Evolutionary conservation across 2,888 invertebrate genomes (phyloP), one percentile per base, ranked within the genome.

Genomic region (Epistrophe eligans): DNA sequence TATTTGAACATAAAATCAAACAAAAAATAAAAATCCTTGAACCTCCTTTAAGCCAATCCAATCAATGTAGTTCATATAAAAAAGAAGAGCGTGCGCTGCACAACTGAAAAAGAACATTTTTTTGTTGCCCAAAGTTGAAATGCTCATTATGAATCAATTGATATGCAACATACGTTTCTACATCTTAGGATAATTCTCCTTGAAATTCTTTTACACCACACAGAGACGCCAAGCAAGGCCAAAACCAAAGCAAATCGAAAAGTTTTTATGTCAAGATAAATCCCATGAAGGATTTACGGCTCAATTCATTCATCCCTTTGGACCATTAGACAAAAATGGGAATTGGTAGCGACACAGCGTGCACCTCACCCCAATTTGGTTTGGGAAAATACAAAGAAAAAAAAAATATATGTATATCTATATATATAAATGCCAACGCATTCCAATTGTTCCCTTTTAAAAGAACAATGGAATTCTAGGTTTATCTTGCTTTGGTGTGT

Each of bases 211-310:
- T 71, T 15, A 67, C 79, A 74, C 62, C 17, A 38, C 66, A 38
- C 66, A 2, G 79, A 38, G 60, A 66, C 66, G 52, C 32, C 6
- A n/a, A 17, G 10, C 28, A 70, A 57, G 24, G 50, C 38, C 19
- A 55, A 57, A 76, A 62, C 43, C 71, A 50, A 67, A 43, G 64
- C 38, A 43, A 77, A 70, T 62, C 66, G 62, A 88, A 84, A 74
- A 71, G 55, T 52, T 85, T 24, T 67, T 77, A 71, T 87, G 82
- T 82, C 76, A 83, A 84, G 77, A 79, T 90, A 90, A 91, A 91
- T 90, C 90, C 91, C 90, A 89, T 89, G 90, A 91, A 92, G 91
- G 91, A 92, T 92, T 91, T 92, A 91, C 91, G 90, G 91, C 91
- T 91, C 91, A 91, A 91, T 91, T 91, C 90, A 88, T 89, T 88